Percentiles rank a stretch among this genome's conserved stretches.
Evolutionary conservation across 1,140 invertebrate genomes (phyloP).

Genomic region (Drosophila parvula): DNA sequence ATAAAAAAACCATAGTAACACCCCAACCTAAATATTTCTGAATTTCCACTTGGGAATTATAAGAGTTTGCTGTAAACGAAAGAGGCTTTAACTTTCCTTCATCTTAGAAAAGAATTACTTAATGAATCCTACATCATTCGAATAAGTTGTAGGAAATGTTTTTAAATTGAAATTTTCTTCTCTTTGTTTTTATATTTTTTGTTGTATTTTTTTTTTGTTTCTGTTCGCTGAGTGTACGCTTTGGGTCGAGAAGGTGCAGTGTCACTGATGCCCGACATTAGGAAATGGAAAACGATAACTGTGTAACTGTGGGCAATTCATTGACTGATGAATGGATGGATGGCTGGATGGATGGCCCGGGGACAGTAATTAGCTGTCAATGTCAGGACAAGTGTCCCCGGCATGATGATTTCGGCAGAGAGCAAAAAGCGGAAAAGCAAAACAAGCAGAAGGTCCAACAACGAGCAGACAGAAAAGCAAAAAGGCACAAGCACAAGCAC

Average conservation of each 20-base stretch:
- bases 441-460: not conserved
- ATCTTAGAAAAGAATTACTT: not conserved
- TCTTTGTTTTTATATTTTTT: too few relatives aligned
- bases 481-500: not conserved
- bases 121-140: not conserved
- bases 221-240: not conserved
- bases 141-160: not conserved
- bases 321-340: slow-evolving; percentile 35
- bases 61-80: not conserved
- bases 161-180: not conserved
- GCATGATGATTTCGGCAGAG: slow-evolving; percentile 8
- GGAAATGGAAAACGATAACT: slow-evolving; percentile 16
- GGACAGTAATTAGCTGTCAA: slow-evolving; percentile 72
- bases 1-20: too few relatives aligned
- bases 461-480: not conserved
- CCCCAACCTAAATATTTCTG: not conserved
- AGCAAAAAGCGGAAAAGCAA: not conserved
- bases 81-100: not conserved
- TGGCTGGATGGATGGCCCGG: slow-evolving; percentile 21
- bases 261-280: slow-evolving; percentile 11
- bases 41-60: not conserved
- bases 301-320: slow-evolving; percentile 29
- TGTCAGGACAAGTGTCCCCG: slow-evolving; percentile 53
- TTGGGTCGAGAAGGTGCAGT: slow-evolving; percentile 10
- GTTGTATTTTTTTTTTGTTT: not conserved